Conservation (phyloP, 2,113 vertebrate species). For the Pollachius pollachius region DNA sequence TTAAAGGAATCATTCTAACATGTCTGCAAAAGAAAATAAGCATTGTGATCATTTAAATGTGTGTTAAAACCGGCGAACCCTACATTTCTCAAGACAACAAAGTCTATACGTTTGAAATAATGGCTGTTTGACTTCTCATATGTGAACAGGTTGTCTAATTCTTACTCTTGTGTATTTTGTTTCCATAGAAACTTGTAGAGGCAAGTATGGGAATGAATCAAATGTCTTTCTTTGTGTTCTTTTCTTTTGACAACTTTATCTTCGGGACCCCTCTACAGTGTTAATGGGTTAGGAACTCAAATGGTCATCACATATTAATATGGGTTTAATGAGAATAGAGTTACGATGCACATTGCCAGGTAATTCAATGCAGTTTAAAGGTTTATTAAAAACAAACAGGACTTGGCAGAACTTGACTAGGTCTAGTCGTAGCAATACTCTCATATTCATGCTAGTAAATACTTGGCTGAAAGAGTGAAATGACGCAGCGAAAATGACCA, state of each 20-base stretch:
- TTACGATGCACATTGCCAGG: too few species aligned
- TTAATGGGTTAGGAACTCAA: conserved; percentile 30
- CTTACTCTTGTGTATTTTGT: conserved; percentile 85
- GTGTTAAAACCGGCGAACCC: conserved; percentile 28
- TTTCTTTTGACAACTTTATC: conserved; percentile 67
- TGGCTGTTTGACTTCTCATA: conserved; percentile 10
- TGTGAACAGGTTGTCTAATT: conserved; percentile 57
- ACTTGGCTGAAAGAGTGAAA: too few species aligned
- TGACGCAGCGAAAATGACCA: too few species aligned
- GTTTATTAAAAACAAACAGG: too few species aligned
- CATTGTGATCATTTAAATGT: conserved; percentile 14
- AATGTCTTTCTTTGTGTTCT: conserved; percentile 66
- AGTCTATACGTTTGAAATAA: conserved; percentile 14
- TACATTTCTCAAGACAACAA: conserved; percentile 27
- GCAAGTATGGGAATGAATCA: conserved; percentile 85
- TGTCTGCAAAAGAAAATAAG: conserved; percentile 1
- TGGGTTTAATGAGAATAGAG: background rate
- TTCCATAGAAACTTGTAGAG: conserved; percentile 96
- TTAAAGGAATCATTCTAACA: conserved; percentile 3
- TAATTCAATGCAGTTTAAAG: too few species aligned
- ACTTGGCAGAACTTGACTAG: too few species aligned
- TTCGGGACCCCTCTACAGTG: conserved; percentile 50
- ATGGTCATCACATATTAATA: conserved; percentile 60
- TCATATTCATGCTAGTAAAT: too few species aligned
- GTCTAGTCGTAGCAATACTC: too few species aligned